Base-by-base conservation (phyloP, 1,140 invertebrate species). In the Drosophila paulistorum region DNA sequence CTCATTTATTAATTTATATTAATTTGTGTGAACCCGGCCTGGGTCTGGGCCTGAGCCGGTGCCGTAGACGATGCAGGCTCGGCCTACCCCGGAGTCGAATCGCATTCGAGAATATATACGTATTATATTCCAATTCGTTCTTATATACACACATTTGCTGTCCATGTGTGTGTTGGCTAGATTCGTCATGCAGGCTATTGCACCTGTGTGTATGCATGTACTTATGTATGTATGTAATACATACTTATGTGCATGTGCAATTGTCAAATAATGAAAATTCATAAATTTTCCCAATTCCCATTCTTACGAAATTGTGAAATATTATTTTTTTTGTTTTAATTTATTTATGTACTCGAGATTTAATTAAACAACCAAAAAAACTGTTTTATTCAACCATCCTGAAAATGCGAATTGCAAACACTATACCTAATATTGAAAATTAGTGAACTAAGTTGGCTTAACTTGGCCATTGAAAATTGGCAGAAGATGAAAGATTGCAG, bases 1-100 rank as follows among this genome's bases (percentile, higher is more conserved):
- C 57, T 59, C 57, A 59, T 59, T 59, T 59, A 59, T 59, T 59
- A 59, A 59, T 59, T 59, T 59, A 59, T 59, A 59, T 59, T 59
- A 59, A 59, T 59, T 59, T 39, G 57, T 35, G 30, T 58, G 33
- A 33, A 35, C 33, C 33, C 55, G 17, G 45, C 17, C 17, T 51
- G 45, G 14, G 45, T 4, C 45, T 20, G 14, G 23, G 23, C 23
- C 23, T 26, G 23, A 26, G 23, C 23, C 23, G 3, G 23, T 3
- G 23, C 23, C 23, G 23, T 3, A n/a, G 17, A 20, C 20, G 45
- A 9, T 17, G 9, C 20, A 30, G 45, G n/a, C 17, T 20, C 20
- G 39, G 35, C 39, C 17, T 41, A 61, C 37, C 35, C 11, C 37
- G 14, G 30, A 61, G 9, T 37, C 17, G 35, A 37, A 58, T 37